Conservation (phyloP, 2,888 invertebrate species). For the Diadegma fenestrale region DNA sequence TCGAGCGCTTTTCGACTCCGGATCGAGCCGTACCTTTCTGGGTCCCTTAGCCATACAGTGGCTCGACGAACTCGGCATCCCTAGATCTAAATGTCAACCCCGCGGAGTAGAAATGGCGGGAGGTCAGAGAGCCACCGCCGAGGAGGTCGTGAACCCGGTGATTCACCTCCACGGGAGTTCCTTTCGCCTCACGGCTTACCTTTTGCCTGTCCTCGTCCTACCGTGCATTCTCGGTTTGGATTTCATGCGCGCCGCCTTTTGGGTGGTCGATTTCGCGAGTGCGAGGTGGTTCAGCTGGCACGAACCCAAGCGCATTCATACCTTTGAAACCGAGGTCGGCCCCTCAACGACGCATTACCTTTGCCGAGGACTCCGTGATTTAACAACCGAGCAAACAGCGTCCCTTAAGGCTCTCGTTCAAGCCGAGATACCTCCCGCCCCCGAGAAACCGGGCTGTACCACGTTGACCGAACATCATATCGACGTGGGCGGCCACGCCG, state of each 20-base stretch:
- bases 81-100: not conserved
- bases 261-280: conserved; percentile 14
- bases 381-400: not conserved
- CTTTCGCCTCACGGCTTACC: conserved; percentile 3
- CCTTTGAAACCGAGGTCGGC: not conserved
- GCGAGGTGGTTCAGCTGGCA: not conserved
- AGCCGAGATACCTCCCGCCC: not conserved
- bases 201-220: not conserved
- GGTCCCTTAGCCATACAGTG: not conserved
- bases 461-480: conserved; percentile 45
- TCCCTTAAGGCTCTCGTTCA: not conserved
- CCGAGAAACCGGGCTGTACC: not conserved
- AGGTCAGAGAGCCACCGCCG: not conserved
- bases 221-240: conserved; percentile 17
- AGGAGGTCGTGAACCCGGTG: not conserved
- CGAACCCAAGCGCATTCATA: not conserved
- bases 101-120: conserved; percentile 29
- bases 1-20: conserved; percentile 27
- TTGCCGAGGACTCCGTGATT: not conserved
- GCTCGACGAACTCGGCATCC: not conserved
- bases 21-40: conserved; percentile 16
- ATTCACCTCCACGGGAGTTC: not conserved
- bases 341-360: not conserved
- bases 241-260: not conserved
- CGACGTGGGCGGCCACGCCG: not conserved